Evolutionary conservation across 2,888 invertebrate species (phyloP).

Genomic region (Cheilosia soror): DNA sequence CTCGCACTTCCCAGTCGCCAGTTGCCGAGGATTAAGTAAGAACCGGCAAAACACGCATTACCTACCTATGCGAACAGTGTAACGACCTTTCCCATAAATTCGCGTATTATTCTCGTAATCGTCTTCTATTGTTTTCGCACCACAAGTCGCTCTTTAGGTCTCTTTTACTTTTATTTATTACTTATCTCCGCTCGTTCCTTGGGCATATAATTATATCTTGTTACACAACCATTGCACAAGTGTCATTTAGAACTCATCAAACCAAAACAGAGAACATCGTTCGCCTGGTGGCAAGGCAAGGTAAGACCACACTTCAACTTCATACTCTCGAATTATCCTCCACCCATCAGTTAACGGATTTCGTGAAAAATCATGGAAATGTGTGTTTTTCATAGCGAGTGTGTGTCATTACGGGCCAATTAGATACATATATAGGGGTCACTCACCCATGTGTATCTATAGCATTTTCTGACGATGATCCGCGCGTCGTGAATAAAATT

Average conservation of each 20-base stretch:
- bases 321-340: not conserved
- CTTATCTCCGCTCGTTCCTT: conserved; percentile 9
- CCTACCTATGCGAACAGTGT: not conserved
- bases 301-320: not conserved
- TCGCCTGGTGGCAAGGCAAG: not conserved
- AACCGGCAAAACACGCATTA: no score
- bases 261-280: conserved; percentile 33
- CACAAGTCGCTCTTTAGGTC: not conserved
- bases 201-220: conserved; percentile 47
- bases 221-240: conserved; percentile 64
- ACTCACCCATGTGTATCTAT: no score
- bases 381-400: conserved; percentile 10
- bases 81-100: conserved; percentile 22
- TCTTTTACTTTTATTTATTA: conserved; percentile 1
- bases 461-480: no score
- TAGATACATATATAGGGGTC: no score
- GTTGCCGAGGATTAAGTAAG: no score
- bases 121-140: conserved; percentile 22
- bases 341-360: conserved; percentile 6
- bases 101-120: conserved; percentile 2
- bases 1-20: no score
- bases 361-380: conserved; percentile 33
- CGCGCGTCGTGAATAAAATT: no score
- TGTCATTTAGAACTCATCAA: conserved; percentile 66
- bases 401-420: conserved; percentile 48